Conservation (phyloP, 2,113 vertebrate species). For the Heteronetta atricapilla region DNA sequence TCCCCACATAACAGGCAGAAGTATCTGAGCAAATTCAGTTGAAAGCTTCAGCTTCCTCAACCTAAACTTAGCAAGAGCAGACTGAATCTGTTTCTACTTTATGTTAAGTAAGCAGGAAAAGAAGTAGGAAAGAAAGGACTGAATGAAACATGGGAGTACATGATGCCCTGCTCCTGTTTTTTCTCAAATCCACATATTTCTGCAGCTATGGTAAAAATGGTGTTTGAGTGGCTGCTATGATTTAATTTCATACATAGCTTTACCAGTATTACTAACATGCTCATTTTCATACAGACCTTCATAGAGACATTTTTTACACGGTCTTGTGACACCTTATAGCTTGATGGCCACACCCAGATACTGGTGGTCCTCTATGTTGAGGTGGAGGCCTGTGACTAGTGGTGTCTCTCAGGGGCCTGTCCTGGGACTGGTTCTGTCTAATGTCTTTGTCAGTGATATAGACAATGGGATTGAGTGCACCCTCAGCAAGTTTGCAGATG, state of each 20-base stretch:
- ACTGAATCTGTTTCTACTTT: background rate
- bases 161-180: background rate
- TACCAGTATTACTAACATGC: background rate
- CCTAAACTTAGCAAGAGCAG: background rate
- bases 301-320: background rate
- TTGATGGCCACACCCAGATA: no score
- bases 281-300: background rate
- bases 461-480: no score
- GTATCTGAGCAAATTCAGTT: background rate
- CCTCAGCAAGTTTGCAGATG: no score
- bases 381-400: no score
- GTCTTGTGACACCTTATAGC: background rate
- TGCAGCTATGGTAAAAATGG: background rate
- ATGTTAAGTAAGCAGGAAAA: background rate
- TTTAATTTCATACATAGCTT: background rate
- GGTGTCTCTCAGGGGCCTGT: no score
- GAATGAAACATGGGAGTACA: background rate
- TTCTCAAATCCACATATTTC: conserved; percentile 1
- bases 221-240: background rate
- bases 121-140: background rate
- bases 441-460: no score
- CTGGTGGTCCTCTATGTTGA: no score
- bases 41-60: background rate
- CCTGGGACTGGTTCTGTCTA: no score
- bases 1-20: background rate